Evolutionary conservation across 2,113 vertebrate species (phyloP).

Genomic region (Rafetus swinhoei): DNA sequence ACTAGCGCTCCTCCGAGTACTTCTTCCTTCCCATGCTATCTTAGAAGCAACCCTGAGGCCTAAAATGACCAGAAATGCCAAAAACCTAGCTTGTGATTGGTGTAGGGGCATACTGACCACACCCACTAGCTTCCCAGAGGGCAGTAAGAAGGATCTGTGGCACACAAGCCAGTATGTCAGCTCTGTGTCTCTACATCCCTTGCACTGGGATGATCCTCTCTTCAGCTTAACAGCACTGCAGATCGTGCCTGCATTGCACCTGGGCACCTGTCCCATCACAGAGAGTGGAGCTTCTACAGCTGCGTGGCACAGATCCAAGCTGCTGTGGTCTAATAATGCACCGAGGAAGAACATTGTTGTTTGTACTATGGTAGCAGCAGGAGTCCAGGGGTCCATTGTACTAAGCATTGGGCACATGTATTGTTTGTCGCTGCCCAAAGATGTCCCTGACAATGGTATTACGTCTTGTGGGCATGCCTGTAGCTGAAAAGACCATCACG

Average conservation of each 20-base stretch:
- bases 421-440: background rate
- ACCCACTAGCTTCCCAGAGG: too few species aligned
- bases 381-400: background rate
- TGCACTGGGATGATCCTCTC: background rate
- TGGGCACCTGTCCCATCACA: background rate
- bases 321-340: background rate
- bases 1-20: background rate
- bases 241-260: background rate
- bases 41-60: background rate
- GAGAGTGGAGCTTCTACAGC: background rate
- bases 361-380: background rate
- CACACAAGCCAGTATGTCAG: background rate
- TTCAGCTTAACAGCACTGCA: background rate
- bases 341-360: background rate
- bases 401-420: background rate
- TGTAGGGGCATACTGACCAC: background rate
- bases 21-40: background rate
- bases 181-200: background rate
- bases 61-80: background rate
- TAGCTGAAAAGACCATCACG: background rate
- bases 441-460: too few species aligned
- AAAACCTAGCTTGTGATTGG: background rate
- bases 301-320: background rate
- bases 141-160: background rate
- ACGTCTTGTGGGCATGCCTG: background rate